phyloP scores from a whole-genome alignment of 1,140 invertebrate genomes.

The Dreissena rostriformis region DNA sequence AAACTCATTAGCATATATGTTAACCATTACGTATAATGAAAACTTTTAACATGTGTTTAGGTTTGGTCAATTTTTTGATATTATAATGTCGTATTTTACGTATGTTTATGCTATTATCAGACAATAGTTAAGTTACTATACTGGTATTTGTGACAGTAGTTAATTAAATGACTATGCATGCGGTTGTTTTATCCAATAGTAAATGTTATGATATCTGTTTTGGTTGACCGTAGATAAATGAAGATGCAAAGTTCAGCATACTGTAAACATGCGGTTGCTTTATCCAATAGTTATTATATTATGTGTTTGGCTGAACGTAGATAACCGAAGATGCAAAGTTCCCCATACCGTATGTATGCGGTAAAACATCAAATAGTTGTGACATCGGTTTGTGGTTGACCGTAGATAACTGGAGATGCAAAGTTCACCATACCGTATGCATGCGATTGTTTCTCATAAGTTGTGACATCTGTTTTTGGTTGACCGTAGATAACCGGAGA shows the following conservation, averaged over 20 bases:
- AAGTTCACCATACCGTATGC: too few relatives aligned
- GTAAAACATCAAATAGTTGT: too few relatives aligned
- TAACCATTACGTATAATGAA: too few relatives aligned
- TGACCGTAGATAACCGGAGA: slow-evolving; percentile 39
- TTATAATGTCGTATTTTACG: neutral
- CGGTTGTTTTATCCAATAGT: neutral
- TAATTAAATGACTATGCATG: neutral
- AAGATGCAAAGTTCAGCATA: slow-evolving; percentile 41
- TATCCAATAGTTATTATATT: too few relatives aligned
- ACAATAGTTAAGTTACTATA: neutral
- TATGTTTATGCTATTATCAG: neutral
- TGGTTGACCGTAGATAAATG: slow-evolving; percentile 31
- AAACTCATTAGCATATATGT: too few relatives aligned
- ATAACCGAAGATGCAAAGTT: too few relatives aligned
- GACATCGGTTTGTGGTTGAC: too few relatives aligned
- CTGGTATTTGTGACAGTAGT: neutral
- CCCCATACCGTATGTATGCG: too few relatives aligned
- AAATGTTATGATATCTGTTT: neutral
- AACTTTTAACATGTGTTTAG: too few relatives aligned
- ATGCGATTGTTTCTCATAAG: neutral
- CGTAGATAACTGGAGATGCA: slow-evolving; percentile 41
- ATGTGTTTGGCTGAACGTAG: too few relatives aligned
- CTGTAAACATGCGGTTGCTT: too few relatives aligned
- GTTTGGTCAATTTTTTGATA: neutral
- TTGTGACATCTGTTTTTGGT: neutral